phyloP scores from a whole-genome alignment of 2,113 vertebrate genomes.

The Pangasianodon hypophthalmus region DNA sequence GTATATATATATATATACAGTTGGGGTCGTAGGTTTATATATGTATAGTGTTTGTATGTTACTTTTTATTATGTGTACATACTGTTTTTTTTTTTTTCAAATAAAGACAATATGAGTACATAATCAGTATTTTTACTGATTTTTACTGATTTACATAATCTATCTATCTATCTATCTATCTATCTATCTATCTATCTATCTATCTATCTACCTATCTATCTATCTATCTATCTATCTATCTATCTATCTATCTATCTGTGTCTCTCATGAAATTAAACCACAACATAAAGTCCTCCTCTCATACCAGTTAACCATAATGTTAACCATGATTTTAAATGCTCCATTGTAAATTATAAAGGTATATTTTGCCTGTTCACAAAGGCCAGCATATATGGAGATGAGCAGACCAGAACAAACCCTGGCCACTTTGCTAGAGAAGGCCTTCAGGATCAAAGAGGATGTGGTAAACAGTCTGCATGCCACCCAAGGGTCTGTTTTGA shows the following conservation, averaged over 20 bases:
- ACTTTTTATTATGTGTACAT: no score
- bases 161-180: no score
- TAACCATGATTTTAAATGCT: not conserved
- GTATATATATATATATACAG: no score
- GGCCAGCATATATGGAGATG: slow-evolving; percentile 65
- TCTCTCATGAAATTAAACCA: not conserved
- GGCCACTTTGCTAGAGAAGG: slow-evolving; percentile 77
- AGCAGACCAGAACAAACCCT: slow-evolving; percentile 73
- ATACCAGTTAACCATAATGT: not conserved
- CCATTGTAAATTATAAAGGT: not conserved
- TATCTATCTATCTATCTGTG: not conserved
- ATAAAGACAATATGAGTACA: no score
- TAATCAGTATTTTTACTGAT: no score
- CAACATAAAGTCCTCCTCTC: not conserved
- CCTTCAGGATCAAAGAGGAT: slow-evolving; percentile 80
- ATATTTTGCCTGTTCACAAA: slow-evolving; percentile 36
- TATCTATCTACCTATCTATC: not conserved
- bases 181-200: no score
- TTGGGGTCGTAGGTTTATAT: no score
- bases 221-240: not conserved
- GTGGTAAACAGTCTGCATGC: slow-evolving; percentile 68
- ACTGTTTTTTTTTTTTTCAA: no score
- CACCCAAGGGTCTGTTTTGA: slow-evolving; percentile 63
- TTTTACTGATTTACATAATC: no score
- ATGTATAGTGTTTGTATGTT: no score